These are phyloP conservation scores for Drosophila stalkeri DNA, from an alignment of 2,888 invertebrate genomes.

Conservation along the genomic window DNA sequence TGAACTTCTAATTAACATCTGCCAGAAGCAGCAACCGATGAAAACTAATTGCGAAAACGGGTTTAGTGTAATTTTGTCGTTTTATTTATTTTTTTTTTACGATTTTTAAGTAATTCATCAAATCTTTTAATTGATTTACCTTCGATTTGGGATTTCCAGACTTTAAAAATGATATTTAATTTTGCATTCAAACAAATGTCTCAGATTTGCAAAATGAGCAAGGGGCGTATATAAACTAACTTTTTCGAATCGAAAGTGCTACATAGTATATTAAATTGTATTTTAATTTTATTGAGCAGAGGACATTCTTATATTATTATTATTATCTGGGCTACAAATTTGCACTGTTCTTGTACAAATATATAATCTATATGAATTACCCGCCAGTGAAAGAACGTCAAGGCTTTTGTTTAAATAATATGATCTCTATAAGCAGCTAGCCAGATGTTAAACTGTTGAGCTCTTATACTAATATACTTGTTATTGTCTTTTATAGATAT, in stretches of 20 bases:
- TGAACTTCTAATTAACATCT: constrained; percentile 6
- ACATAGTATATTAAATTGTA: too few species aligned
- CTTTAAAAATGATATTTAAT: too few species aligned
- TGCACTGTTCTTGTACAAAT: not conserved
- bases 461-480: not conserved
- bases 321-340: too few species aligned
- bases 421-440: not conserved
- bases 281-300: too few species aligned
- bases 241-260: too few species aligned
- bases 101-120: not conserved
- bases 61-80: not conserved
- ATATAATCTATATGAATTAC: not conserved
- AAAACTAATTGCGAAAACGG: not conserved
- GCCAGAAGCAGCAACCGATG: not conserved
- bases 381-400: not conserved
- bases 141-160: not conserved
- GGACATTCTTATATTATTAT: too few species aligned
- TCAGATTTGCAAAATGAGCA: too few species aligned
- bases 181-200: too few species aligned
- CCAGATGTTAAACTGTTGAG: not conserved
- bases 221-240: too few species aligned
- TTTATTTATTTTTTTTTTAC: not conserved
- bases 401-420: not conserved
- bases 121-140: not conserved
- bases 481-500: not conserved